A percentile compares a stretch with the other conserved stretches of the same genome.
phyloP scores from a whole-genome alignment of 2,113 vertebrate species.

The Lampris megalopsis region DNA sequence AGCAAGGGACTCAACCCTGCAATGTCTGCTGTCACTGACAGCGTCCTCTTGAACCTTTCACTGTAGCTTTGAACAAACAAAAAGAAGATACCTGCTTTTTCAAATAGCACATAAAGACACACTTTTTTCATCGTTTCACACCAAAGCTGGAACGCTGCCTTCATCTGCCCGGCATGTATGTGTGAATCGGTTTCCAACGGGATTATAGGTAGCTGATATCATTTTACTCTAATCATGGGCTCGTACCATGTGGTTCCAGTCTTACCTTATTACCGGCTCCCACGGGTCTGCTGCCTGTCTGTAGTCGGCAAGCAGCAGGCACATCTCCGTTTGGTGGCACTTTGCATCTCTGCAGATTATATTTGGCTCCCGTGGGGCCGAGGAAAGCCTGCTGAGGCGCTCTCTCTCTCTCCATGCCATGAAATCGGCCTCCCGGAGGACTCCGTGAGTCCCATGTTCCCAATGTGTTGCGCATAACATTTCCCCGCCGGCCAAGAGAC shows the following conservation, averaged over 20 bases:
- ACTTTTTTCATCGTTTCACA: background rate
- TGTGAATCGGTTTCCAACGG: constrained; percentile 26
- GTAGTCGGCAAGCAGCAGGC: constrained; percentile 31
- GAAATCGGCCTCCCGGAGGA: constrained; percentile 65
- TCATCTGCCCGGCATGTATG: background rate
- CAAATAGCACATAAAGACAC: background rate
- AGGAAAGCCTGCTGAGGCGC: constrained; percentile 25
- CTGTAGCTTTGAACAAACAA: too few species aligned
- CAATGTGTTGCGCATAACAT: constrained; percentile 25
- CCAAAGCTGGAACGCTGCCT: constrained; percentile 7
- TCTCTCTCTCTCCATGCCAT: constrained; percentile 46
- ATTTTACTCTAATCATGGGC: constrained; percentile 34
- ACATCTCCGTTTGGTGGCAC: constrained; percentile 44
- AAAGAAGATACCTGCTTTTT: background rate
- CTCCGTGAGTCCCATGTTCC: constrained; percentile 37
- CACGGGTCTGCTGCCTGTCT: constrained; percentile 35
- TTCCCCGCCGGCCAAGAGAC: constrained; percentile 37
- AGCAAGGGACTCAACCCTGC: too few species aligned
- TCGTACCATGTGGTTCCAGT: constrained; percentile 26
- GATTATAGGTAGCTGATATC: constrained; percentile 28
- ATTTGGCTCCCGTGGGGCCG: constrained; percentile 59
- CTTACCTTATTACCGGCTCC: constrained; percentile 32
- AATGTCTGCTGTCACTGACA: too few species aligned
- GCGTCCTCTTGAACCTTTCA: too few species aligned
- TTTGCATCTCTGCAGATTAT: constrained; percentile 46